These are phyloP conservation scores for mouse (Mus musculus) DNA, from an alignment of 2,113 vertebrate genomes.

Conservation along the genomic window GRCm39 chr2:45121001-45121500, in stretches of 20 bases:
- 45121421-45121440: not conserved
- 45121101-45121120: not conserved
- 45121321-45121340: not conserved
- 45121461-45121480: constrained; percentile 25
- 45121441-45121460: constrained; percentile 11
- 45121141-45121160: constrained; percentile 5
- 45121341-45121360: not conserved
- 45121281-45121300: not conserved
- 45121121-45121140: not conserved
- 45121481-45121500: constrained; percentile 9
- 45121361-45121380: not conserved
- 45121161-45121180: not conserved
- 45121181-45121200: too few species aligned
- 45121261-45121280: not conserved
- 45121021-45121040: constrained; percentile 28
- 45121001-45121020: constrained; percentile 61
- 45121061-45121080: constrained; percentile 4
- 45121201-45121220: too few species aligned
- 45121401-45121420: not conserved
- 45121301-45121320: not conserved
- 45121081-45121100: constrained; percentile 45
- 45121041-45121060: constrained; percentile 46
- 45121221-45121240: not conserved
- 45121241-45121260: not conserved
- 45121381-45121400: not conserved